Conservation (phyloP, 2,113 vertebrate genomes). For the Ptilorrhoa leucosticta region DNA sequence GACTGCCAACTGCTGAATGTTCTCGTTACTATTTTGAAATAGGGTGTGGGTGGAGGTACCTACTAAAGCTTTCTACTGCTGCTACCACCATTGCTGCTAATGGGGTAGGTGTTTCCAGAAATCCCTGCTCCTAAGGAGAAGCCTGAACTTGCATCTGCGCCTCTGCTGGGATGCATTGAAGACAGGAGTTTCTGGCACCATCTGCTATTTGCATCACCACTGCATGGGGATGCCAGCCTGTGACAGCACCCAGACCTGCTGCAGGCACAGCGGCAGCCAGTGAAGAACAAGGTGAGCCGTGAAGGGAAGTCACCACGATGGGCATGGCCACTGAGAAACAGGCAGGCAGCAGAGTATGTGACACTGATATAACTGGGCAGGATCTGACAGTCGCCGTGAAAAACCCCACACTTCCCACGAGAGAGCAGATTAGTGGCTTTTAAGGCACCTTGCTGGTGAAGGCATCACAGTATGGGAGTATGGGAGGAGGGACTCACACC, state of each 20-base stretch:
- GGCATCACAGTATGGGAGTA: neutral
- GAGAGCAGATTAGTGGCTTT: neutral
- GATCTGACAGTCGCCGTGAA: neutral
- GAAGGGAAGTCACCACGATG: neutral
- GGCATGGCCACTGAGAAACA: neutral
- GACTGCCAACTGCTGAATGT: neutral
- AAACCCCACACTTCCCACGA: neutral
- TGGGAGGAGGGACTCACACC: accelerated
- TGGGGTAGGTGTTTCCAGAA: neutral
- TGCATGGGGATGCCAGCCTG: neutral
- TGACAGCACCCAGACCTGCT: neutral
- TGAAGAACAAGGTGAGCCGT: neutral
- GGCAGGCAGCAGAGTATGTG: neutral
- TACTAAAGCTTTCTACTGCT: neutral
- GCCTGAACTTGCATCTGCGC: neutral
- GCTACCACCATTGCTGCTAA: neutral
- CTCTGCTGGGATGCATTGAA: neutral
- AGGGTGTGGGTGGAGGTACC: neutral
- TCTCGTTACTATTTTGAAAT: neutral
- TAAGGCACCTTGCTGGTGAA: neutral
- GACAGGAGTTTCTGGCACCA: neutral
- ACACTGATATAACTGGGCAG: neutral
- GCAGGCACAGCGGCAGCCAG: neutral
- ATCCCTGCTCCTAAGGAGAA: neutral
- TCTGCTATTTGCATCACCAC: neutral